Percentiles rank a stretch among this genome's conserved stretches.
These are phyloP conservation scores for Macrophya alboannulata DNA, from an alignment of 2,888 invertebrate species.

Conservation along the genomic window DNA sequence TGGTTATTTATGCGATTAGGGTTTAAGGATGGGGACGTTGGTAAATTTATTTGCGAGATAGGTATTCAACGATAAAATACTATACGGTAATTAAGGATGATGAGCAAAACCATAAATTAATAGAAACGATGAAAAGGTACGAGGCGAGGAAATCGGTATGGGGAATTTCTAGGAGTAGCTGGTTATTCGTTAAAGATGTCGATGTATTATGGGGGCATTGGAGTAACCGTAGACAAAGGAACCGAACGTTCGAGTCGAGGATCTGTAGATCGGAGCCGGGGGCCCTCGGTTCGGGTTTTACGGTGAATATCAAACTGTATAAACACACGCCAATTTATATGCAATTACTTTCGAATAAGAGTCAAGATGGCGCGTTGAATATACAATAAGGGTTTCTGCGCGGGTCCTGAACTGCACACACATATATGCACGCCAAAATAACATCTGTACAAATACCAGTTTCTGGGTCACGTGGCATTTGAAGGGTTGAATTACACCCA, in stretches of 20 bases:
- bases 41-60: neutral
- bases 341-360: constrained; percentile 50
- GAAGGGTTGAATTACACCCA: constrained; percentile 34
- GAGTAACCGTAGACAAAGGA: constrained; percentile 23
- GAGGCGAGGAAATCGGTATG: neutral
- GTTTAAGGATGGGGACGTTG: neutral
- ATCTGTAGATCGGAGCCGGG: neutral
- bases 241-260: neutral
- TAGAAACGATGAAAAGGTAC: neutral
- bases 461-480: constrained; percentile 35
- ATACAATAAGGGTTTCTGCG: constrained; percentile 26
- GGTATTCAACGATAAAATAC: neutral
- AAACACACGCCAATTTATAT: constrained; percentile 52
- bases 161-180: neutral
- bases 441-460: constrained; percentile 44
- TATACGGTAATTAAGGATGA: neutral
- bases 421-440: neutral
- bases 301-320: constrained; percentile 39
- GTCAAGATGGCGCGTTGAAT: constrained; percentile 53
- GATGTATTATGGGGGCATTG: neutral
- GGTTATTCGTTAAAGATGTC: neutral
- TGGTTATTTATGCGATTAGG: neutral
- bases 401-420: neutral
- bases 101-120: neutral
- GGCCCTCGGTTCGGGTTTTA: neutral